A percentile compares a stretch with the other conserved stretches of the same genome.
Conservation (phyloP, 2,888 invertebrate genomes). For the Chymomyza fuscimana region DNA sequence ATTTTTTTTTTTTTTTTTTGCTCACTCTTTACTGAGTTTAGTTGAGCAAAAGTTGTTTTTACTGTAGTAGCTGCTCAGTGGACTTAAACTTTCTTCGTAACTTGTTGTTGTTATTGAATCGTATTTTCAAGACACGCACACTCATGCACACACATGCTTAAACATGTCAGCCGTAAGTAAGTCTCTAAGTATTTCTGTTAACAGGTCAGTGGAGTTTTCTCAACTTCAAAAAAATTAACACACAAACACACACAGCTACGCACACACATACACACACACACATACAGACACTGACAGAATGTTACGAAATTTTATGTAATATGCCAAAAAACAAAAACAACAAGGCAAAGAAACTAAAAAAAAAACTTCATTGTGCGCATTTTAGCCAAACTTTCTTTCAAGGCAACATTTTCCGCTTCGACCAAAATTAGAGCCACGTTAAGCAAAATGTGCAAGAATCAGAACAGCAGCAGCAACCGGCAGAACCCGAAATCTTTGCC, state of each 20-base stretch:
- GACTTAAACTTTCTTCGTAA: slow-evolving; percentile 65
- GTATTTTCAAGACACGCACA: background rate
- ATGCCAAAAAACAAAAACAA: slow-evolving; percentile 57
- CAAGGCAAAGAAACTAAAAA: slow-evolving; percentile 21
- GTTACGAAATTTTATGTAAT: slow-evolving; percentile 73
- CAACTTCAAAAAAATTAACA: slow-evolving; percentile 67
- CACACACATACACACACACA: background rate
- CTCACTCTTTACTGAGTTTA: slow-evolving; percentile 33
- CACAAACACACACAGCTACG: background rate
- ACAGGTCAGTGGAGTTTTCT: slow-evolving; percentile 73
- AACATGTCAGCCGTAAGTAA: slow-evolving; percentile 34
- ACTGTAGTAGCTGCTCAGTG: slow-evolving; percentile 60
- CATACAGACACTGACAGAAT: slow-evolving; percentile 40
- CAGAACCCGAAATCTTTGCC: background rate
- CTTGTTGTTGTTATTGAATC: slow-evolving; percentile 39
- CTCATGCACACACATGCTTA: background rate
- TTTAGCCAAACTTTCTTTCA: slow-evolving; percentile 50
- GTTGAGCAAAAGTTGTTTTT: slow-evolving; percentile 73
- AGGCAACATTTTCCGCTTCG: slow-evolving; percentile 22
- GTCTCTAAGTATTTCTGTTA: slow-evolving; percentile 68
- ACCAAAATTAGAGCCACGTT: background rate
- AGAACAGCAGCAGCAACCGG: background rate
- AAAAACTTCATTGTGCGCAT: background rate
- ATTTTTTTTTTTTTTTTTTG: slow-evolving; percentile 24
- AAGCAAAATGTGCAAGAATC: background rate